Conservation (phyloP, 2,888 invertebrate genomes). For the Pristionchus mayeri region DNA sequence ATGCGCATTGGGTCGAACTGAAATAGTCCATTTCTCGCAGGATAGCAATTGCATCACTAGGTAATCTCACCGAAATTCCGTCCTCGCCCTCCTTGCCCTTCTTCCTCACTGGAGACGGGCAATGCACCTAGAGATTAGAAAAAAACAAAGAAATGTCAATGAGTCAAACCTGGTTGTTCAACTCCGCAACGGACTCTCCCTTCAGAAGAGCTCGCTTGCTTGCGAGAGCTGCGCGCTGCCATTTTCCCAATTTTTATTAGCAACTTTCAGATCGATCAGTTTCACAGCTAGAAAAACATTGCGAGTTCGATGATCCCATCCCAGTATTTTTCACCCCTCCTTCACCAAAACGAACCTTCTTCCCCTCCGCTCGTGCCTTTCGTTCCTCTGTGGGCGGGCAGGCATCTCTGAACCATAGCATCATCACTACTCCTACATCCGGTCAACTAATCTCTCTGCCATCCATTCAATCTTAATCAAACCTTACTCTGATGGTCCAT, state of each 20-base stretch:
- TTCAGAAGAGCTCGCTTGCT: neutral
- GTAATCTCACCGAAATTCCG: neutral
- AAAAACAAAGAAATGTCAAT: too few species aligned
- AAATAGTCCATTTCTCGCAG: neutral
- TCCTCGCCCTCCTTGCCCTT: neutral
- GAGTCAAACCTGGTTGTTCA: neutral
- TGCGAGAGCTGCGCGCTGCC: neutral
- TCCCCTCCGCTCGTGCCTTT: constrained; percentile 20
- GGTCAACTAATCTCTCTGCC: too few species aligned
- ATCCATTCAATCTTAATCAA: neutral
- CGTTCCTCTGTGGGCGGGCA: neutral
- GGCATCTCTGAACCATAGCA: neutral
- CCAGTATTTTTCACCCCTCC: neutral
- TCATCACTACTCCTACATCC: neutral
- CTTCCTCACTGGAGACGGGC: neutral
- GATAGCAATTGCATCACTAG: too few species aligned
- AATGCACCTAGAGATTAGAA: neutral
- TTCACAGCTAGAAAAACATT: neutral
- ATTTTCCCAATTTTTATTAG: neutral
- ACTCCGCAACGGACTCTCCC: neutral
- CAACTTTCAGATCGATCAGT: neutral
- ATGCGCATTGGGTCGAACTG: neutral
- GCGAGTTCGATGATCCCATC: neutral
- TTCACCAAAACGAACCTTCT: too few species aligned
- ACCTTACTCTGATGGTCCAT: neutral